Evolutionary conservation across 2,797 vertebrate species (phyloP), one percentile per base, ranked within the genome.

Genomic region (Parotocinclus haroldoi): DNA sequence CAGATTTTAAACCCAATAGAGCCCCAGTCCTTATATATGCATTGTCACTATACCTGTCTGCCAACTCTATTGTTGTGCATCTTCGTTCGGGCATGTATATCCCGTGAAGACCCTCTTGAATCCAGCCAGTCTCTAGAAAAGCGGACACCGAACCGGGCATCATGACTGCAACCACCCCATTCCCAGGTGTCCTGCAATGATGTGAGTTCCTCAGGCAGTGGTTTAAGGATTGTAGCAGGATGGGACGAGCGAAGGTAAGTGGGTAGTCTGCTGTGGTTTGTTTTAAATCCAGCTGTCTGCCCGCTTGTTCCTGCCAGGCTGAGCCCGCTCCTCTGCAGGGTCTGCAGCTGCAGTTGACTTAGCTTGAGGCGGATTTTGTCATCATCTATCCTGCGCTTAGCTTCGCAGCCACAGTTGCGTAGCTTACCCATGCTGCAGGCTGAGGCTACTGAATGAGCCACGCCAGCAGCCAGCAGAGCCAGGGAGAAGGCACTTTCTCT

Each of bases 341-440:
- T 90, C 85, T 92, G 92, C 68, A 93, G 85, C 84, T 96, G 94
- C 82, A 96, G 87, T 87, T 95, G 93, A 71, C 89, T 90, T 60
- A 97, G 89, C 62, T 96, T 96, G 73, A 92, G 80, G 39, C 91
- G 87, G 79, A 95, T 92, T 85, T 93, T 92, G 79, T 95, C 92
- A 53, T 93, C 91, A 55, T 92, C 92, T 63, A 89, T 86, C 42
- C 85, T 87, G 42, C 91, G 91, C 82, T 94, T 93, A 78, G 89
- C 88, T 73, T 92, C 89, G 0, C 94, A 97, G 78, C 94, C 92
- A 12, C 95, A 97, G 63, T 92, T 92, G 40, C 85, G 90, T 81
- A 97, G 87, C 82, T 94, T 95, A 68, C 95, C 95, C 85, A 96
- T 84, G 82, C 95, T 96, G 85, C 95, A 97, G 76, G 95, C 94